Evolutionary conservation across 2,113 vertebrate genomes (phyloP), one percentile per base, ranked within the genome.

Genomic region (Monopterus albus): DNA sequence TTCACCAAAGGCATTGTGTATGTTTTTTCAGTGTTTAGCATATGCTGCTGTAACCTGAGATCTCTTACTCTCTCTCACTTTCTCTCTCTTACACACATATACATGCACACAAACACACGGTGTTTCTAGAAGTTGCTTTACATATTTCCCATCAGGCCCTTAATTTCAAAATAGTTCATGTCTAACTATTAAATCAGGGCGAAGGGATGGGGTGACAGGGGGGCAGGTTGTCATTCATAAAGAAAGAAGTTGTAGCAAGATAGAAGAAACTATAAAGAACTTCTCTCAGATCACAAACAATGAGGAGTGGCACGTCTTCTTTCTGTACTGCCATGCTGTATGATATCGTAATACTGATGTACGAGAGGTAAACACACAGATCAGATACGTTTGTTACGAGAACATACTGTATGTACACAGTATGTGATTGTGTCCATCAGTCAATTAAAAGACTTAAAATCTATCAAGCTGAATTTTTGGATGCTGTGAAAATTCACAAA

Each of bases 11-110:
- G 93, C 94, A 90, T 93, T 59, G 92, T 92, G 92, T 93, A 93
- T 94, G 94, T 94, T 95, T 94, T 93, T 91, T 70, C 90, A 82
- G 93, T 94, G 92, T 94, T 95, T 93, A 94, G 95, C 95, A 95
- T 94, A 94, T 91, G 93, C 94, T 90, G 59, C 67, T 46, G 93
- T 95, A 96, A 96, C 96, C 94, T 91, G 94, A 96, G 94, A 88
- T 87, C 91, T 89, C 86, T 79, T 60, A 69, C 62, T 60, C 66
- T 51, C 78, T 56, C 64, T 58, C 70, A 43, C 23, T 42, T 29
- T 28, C 17, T 20, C 29, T n/a, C 63, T 7, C 43, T 33, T 52
- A 42, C 64, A 64, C 79, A 75, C 66, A 33, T 31, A 43, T 80
- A 81, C 75, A 68, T 20, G 38, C 26, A 60, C 50, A 62, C 74